Base-by-base conservation (phyloP, 2,113 vertebrate species). In the Castor canadensis region DNA sequence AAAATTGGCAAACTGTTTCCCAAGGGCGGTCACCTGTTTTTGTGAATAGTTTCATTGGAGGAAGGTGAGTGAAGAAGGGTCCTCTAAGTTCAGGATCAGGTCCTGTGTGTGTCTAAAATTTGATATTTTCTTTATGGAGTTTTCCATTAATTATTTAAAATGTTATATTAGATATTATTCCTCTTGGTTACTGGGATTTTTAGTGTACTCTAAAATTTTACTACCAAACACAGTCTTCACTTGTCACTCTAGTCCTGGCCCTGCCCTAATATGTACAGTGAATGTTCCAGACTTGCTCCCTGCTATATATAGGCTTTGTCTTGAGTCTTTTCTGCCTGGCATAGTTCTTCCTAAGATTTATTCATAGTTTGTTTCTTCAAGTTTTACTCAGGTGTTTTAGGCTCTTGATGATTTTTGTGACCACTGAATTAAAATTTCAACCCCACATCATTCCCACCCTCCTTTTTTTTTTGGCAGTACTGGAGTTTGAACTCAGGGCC, bases 241-340 rank as follows among this genome's bases (percentile, higher is more conserved):
- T 83, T 4, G 1, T 9, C 24, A 6, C 10, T 15, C 6, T 9
- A 6, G 1, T 22, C 54, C 43, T 15, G 47, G 4, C 17, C n/a
- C 22, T 56, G 20, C 26, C 16, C 38, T 19, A 43, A 1, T 26
- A 1, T 45, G 10, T n/a, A 16, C 19, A 32, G 8, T 32, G 20
- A 49, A 28, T 54, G 9, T 13, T 35, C 30, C 6, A 40, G 30
- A 19, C 24, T 64, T 9, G n/a, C 58, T 26, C 58, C 9, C 26
- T 82, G 4, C 15, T 64, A 20, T 20, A 28, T 75, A 24, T 47
- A 16, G 17, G 9, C 0, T 38, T 72, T 84, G 20, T 9, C 43
- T 1, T 22, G n/a, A 52, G 80, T 66, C 24, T 64, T 45, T 10
- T 93, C 13, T 54, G 26, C 10, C 43, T 83, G 71, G 13, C 56